Conservation (phyloP, 2,888 invertebrate genomes). For the Scaptomyza caliginosa region DNA sequence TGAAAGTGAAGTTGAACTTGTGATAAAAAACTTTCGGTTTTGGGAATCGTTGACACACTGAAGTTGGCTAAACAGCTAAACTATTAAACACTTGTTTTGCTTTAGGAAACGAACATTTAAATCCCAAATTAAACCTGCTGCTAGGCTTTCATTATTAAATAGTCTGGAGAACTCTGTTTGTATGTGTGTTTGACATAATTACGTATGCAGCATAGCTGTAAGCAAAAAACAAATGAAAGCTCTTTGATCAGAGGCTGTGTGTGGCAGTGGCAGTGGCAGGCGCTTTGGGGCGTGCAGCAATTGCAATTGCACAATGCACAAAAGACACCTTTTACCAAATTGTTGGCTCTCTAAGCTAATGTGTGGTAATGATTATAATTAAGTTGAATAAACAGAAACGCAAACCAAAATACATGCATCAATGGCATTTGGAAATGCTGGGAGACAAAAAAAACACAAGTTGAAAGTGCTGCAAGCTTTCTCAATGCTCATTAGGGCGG, state of each 20-base stretch:
- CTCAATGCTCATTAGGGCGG: conserved; percentile 39
- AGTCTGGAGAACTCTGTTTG: conserved; percentile 18
- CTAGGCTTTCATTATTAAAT: conserved; percentile 23
- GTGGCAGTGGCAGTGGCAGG: conserved; percentile 20
- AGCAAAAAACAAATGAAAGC: conserved; percentile 56
- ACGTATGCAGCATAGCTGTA: conserved; percentile 53
- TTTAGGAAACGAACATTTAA: not conserved
- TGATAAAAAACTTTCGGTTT: not conserved
- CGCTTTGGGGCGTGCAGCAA: conserved; percentile 16
- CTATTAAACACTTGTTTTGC: too few relatives aligned
- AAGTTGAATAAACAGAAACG: conserved; percentile 57
- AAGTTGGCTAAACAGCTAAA: too few relatives aligned
- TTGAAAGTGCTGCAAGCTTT: conserved; percentile 34
- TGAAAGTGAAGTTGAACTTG: not conserved
- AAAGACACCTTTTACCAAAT: conserved; percentile 77
- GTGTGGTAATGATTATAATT: conserved; percentile 78
- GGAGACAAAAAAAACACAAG: not conserved
- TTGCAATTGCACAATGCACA: conserved; percentile 51
- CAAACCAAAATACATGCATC: not conserved
- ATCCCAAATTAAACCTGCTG: not conserved
- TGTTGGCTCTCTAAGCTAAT: conserved; percentile 52
- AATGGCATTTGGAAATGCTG: not conserved
- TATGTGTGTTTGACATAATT: conserved; percentile 41
- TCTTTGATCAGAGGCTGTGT: conserved; percentile 45
- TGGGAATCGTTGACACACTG: too few relatives aligned